phyloP scores from a whole-genome alignment of 2,113 vertebrate genomes.

The Odontesthes bonariensis region DNA sequence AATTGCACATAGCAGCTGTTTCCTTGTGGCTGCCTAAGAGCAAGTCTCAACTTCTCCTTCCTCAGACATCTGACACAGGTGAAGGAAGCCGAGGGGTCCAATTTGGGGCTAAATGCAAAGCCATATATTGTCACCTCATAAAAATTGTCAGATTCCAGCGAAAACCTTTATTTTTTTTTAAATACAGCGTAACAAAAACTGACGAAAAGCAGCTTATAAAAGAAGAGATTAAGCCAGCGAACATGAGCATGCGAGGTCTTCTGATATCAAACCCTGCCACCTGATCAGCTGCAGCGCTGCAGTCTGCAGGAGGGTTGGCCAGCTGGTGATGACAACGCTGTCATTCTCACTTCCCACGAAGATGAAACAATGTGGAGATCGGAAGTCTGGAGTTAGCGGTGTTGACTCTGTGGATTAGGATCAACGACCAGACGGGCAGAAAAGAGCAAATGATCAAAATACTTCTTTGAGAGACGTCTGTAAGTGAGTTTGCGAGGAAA shows the following conservation, averaged over 20 bases:
- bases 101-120: constrained; percentile 40
- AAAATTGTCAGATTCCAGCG: constrained; percentile 42
- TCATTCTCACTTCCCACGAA: constrained; percentile 59
- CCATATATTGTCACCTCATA: constrained; percentile 45
- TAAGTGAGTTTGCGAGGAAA: constrained; percentile 17
- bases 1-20: constrained; percentile 68
- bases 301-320: constrained; percentile 8
- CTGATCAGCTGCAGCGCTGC: constrained; percentile 23
- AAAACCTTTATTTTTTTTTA: background rate
- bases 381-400: constrained; percentile 55
- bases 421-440: constrained; percentile 62
- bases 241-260: too few species aligned
- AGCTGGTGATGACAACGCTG: constrained; percentile 59
- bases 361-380: constrained; percentile 44
- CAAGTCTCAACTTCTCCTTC: constrained; percentile 59
- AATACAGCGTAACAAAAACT: too few species aligned
- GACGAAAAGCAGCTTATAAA: background rate
- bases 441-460: constrained; percentile 46
- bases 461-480: constrained; percentile 54
- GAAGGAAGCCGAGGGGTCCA: constrained; percentile 49
- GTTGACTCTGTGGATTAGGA: constrained; percentile 74
- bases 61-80: constrained; percentile 43
- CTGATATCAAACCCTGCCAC: background rate
- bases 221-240: background rate
- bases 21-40: constrained; percentile 1